Base-by-base conservation (phyloP, 2,113 vertebrate species). In the Echinops telfairi region DNA sequence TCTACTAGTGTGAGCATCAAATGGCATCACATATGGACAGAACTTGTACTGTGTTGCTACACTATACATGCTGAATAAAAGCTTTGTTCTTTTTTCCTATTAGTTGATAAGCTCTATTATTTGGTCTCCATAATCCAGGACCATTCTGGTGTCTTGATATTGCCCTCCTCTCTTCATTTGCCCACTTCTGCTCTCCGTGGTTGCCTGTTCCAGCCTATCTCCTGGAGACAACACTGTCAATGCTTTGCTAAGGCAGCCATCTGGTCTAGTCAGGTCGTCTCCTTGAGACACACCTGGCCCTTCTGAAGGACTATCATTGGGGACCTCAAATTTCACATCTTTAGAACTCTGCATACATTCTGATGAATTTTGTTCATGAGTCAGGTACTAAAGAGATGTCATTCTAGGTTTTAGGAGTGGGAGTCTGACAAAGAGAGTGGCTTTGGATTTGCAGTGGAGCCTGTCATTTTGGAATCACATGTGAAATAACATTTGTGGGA, bases 71-170 rank as follows among this genome's bases (percentile, higher is more conserved):
- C 16, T 53, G 23, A 16, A 0, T 20, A 1, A 14, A 10, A 17
- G 7, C 4, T 19, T 7, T 47, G 29, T 33, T 17, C 58, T 53
- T 43, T 6, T 6, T 53, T 8, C 2, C 75, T 76, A 25, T 38
- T 31, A 22, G n/a, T 57, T 57, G n/a, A 23, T 36, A 19, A 3
- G 15, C 22, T 33, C 29, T 62, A 8, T 16, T 11, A 27, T 1
- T 58, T 22, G 36, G 0, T 20, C 15, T 27, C 29, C 1, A 3
- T 17, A 20, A 27, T 29, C 25, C 1, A 2, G 27, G 0, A 1
- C 38, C 31, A 0, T 47, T 2, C 17, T 14, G 0, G 3, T 17
- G 7, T 80, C 36, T 66, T 4, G 2, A 38, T 0, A 5, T 40
- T 6, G 17, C 43, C 66, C 0, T 40, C 66, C 60, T 85, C 4